Base-by-base conservation (phyloP, 2,888 invertebrate genomes). In the Orthonychiurus folsomi region DNA sequence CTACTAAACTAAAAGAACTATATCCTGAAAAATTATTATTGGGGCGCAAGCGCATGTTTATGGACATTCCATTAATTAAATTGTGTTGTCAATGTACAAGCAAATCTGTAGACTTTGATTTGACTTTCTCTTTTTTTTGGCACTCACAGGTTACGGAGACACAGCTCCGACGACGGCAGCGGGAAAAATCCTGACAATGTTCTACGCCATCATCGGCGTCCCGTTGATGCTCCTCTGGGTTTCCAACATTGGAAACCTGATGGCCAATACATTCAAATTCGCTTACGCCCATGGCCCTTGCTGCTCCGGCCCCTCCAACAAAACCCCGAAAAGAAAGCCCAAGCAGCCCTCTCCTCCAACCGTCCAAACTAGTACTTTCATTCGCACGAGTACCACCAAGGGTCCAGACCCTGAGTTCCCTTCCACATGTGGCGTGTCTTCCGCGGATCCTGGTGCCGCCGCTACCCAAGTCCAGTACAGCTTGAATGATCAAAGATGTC, bases 181-280 rank as follows among this genome's bases (percentile, higher is more conserved):
- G 27, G 92, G 92, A 2, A 86, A 91, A 76, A 83, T 89, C 27
- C 85, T 88, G 21, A 90, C 92, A 2, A 90, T 93, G 74, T 80
- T 89, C 50, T 93, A 93, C 76, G 91, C 92, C 20, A 83, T 91
- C 61, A 83, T 92, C 63, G 92, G 92, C 18, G 91, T 93, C 58
- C 93, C 93, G 3, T 78, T 93, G 62, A 89, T 91, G 81, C 79
- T 93, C 72, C 85, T 92, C 60, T 89, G 91, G 75, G 80, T 93
- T 73, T 89, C 91, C 18, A 89, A 89, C 68, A 81, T 92, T 59
- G 92, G 92, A 5, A 86, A 87, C 9, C 81, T 89, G 25, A 80
- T 93, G 74, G 92, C 92, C 9, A 84, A 86, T 57, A 83, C 86
- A 15, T 86, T 90, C 64, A 83, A 86, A 72, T 82, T 85, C 74